A percentile compares a stretch with the other conserved stretches of the same genome.
Conservation (phyloP, 2,113 vertebrate species). For the Podiceps cristatus region DNA sequence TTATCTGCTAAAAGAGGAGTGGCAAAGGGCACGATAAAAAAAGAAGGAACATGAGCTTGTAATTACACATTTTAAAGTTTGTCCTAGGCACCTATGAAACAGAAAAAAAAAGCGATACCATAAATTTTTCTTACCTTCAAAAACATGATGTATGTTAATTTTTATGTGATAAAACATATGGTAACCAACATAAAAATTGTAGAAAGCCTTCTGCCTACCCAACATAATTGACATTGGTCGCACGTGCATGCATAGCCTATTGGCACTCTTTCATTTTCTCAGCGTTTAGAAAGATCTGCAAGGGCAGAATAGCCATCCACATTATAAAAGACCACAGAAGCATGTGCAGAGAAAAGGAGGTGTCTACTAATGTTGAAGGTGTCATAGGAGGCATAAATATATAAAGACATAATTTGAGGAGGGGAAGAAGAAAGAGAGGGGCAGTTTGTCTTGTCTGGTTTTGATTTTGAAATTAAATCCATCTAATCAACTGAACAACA, state of each 20-base stretch:
- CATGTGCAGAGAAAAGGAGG: neutral
- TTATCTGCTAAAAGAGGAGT: neutral
- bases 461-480: neutral
- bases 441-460: neutral
- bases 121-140: neutral
- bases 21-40: neutral
- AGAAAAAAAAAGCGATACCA: neutral
- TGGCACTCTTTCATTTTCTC: neutral
- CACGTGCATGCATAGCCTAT: neutral
- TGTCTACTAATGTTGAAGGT: neutral
- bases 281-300: neutral
- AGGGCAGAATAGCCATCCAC: neutral
- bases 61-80: neutral
- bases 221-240: neutral
- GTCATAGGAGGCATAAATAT: neutral
- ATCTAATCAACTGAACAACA: neutral
- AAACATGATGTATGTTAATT: neutral
- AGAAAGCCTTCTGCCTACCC: neutral
- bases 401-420: neutral
- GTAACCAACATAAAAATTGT: neutral
- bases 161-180: neutral
- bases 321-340: neutral
- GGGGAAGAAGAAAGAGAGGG: neutral
- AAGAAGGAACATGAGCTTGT: neutral
- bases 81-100: neutral